Percentiles rank a stretch among this genome's conserved stretches.
Evolutionary conservation across 1,140 invertebrate species (phyloP).

Genomic region (Listronotus bonariensis): DNA sequence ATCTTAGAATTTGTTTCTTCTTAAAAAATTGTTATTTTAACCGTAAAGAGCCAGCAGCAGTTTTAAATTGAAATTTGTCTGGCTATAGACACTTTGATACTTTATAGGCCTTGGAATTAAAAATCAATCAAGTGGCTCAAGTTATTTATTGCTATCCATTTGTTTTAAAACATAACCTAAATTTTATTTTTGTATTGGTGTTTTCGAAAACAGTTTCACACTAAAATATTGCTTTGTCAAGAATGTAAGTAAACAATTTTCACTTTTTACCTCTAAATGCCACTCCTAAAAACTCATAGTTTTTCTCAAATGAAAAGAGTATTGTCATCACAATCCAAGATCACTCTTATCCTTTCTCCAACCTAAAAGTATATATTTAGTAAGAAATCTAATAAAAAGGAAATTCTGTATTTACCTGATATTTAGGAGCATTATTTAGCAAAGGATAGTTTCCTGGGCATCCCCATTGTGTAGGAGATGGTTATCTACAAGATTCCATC

Average conservation of each 20-base stretch:
- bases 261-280: conserved; percentile 85
- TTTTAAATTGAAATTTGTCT: no score
- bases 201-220: no score
- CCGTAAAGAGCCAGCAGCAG: no score
- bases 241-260: conserved; percentile 14
- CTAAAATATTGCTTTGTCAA: no score
- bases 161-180: no score
- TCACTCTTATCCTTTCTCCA: conserved; percentile 94
- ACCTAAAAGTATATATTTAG: conserved; percentile 66
- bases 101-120: no score
- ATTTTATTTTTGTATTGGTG: no score
- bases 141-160: no score
- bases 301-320: conserved; percentile 97
- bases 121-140: no score
- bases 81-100: no score
- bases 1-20: no score
- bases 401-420: conserved; percentile 72
- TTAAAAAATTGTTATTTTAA: no score
- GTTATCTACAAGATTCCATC: conserved; percentile 99
- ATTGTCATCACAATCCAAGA: conserved; percentile 96
- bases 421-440: conserved; percentile 96
- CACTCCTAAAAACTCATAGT: conserved; percentile 97
- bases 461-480: conserved; percentile 96
- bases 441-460: conserved; percentile 92
- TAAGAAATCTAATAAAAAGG: background rate